Conservation (phyloP, 2,797 vertebrate genomes). For the Silurus lanzhouensis region DNA sequence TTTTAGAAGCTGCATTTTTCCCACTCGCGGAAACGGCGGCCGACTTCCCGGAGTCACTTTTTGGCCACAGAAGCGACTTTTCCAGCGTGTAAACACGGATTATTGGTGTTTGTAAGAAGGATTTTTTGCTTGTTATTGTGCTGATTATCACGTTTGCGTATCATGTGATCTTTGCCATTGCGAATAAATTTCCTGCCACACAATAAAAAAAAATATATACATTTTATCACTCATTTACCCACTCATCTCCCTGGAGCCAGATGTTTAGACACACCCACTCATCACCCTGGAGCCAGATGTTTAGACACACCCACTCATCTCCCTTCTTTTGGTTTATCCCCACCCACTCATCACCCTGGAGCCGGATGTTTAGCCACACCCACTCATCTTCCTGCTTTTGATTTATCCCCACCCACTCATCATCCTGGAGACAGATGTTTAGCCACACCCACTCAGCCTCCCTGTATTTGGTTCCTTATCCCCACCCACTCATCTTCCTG, state of each 20-base stretch:
- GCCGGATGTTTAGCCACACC: too few species aligned
- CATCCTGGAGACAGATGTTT: background rate
- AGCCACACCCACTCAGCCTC: background rate
- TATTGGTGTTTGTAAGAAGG: background rate
- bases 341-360: too few species aligned
- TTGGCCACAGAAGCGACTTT: background rate
- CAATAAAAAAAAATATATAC: too few species aligned
- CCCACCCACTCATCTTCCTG: too few species aligned
- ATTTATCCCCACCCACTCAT: too few species aligned
- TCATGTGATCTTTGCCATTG: background rate
- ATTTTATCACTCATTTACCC: background rate
- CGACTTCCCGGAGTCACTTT: background rate
- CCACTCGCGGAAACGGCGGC: background rate
- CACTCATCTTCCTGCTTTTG: too few species aligned
- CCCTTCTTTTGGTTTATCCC: background rate
- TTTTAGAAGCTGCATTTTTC: background rate
- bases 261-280: background rate
- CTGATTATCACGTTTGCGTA: background rate
- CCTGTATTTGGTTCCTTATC: background rate
- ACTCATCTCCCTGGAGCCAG: too few species aligned
- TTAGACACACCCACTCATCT: background rate
- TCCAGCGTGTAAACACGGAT: background rate
- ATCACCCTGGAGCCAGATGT: too few species aligned
- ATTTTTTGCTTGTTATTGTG: background rate
- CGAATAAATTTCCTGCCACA: background rate